phyloP scores from a whole-genome alignment of 1,140 invertebrate genomes.

The Pseudomyrmex gracilis region DNA sequence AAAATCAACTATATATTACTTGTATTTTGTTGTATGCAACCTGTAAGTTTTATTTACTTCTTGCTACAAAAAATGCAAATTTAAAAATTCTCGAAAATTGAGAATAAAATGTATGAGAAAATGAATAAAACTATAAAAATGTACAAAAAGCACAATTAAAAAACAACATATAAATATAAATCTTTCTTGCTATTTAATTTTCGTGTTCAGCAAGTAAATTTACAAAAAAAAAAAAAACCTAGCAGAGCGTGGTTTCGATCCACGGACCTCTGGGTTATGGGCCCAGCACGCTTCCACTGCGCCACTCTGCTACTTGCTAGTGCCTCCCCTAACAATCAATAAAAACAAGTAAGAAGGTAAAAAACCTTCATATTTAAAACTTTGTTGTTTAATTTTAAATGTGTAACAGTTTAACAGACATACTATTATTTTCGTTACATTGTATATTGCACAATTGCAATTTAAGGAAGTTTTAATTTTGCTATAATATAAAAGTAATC shows the following conservation, averaged over 20 bases:
- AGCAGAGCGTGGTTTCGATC: constrained; percentile 98
- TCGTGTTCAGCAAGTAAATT: background rate
- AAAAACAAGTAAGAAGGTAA: background rate
- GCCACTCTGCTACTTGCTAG: constrained; percentile 84
- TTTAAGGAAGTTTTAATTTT: background rate
- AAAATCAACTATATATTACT: no score
- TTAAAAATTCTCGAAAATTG: no score
- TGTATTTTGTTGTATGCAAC: no score
- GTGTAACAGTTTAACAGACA: no score
- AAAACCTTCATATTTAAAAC: background rate
- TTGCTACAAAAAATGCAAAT: no score
- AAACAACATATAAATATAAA: no score
- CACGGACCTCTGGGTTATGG: constrained; percentile 99
- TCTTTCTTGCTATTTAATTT: background rate
- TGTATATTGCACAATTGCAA: background rate
- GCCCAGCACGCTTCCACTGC: constrained; percentile 99
- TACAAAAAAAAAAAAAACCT: constrained; percentile 79
- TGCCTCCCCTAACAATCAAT: rapidly evolving
- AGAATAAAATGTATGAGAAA: no score
- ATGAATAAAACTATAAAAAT: no score
- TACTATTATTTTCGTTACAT: background rate
- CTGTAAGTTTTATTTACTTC: no score
- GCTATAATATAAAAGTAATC: no score
- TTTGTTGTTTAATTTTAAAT: background rate
- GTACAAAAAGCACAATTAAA: no score